phyloP scores from a whole-genome alignment of 2,888 invertebrate genomes.

The Oligia latruncula region DNA sequence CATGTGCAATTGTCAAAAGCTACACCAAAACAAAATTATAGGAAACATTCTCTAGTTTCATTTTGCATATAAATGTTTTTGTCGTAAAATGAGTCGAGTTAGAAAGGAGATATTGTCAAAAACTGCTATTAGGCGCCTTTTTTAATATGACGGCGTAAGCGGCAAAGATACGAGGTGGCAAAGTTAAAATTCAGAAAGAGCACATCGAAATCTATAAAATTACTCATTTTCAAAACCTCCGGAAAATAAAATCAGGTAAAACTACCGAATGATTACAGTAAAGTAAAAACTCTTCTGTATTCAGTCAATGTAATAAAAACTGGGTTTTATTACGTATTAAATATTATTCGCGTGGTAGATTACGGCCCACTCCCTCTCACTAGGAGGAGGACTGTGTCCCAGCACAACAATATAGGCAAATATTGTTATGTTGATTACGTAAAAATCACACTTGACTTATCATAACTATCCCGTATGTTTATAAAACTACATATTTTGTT shows the following conservation, averaged over 20 bases:
- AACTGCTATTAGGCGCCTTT: too few species aligned
- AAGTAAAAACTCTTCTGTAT: neutral
- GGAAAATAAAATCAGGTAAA: too few species aligned
- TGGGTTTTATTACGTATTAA: neutral
- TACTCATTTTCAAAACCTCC: neutral
- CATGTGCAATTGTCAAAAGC: too few species aligned
- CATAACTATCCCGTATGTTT: constrained; percentile 7
- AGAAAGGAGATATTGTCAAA: too few species aligned
- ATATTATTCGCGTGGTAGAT: neutral
- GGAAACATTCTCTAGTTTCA: neutral
- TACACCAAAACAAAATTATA: neutral
- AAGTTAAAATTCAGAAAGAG: neutral
- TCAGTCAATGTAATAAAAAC: neutral
- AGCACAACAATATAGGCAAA: neutral
- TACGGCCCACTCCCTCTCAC: neutral
- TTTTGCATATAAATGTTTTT: too few species aligned
- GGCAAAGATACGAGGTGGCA: too few species aligned
- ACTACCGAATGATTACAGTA: neutral
- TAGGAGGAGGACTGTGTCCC: neutral
- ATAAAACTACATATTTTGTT: constrained; percentile 22
- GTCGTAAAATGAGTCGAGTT: too few species aligned
- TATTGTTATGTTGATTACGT: neutral
- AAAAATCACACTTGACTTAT: neutral
- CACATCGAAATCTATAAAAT: neutral
- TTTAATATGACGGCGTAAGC: too few species aligned